phyloP scores from a whole-genome alignment of 2,888 invertebrate genomes.

The Chloromyia formosa region DNA sequence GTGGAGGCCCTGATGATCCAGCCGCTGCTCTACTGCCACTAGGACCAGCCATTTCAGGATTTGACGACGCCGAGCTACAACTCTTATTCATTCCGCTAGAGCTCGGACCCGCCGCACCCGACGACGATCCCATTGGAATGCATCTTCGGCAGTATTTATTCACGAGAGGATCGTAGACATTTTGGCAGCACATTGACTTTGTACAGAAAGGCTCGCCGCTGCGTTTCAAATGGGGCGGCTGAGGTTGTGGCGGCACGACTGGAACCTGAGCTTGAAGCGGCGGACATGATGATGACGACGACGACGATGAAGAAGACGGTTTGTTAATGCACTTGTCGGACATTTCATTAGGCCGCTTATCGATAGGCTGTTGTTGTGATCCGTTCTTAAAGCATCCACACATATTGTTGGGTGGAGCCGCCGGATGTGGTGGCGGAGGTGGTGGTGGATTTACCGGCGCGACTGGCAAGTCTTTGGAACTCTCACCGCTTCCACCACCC shows the following conservation, averaged over 20 bases:
- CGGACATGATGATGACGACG: neutral
- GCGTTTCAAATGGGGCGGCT: neutral
- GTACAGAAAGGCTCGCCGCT: slow-evolving; percentile 15
- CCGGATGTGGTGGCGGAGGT: neutral
- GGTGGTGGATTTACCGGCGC: neutral
- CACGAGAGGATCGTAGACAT: slow-evolving; percentile 22
- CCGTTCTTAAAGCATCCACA: slow-evolving; percentile 31
- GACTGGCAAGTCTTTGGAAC: slow-evolving; percentile 19
- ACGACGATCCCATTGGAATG: neutral
- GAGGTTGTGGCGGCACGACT: neutral
- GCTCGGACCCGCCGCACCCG: neutral
- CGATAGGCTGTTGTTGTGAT: neutral
- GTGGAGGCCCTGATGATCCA: too few species aligned
- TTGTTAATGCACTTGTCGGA: slow-evolving; percentile 30
- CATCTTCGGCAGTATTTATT: slow-evolving; percentile 32
- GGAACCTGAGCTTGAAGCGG: slow-evolving; percentile 2
- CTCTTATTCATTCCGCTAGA: neutral
- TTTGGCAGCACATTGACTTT: slow-evolving; percentile 35
- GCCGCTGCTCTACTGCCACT: neutral
- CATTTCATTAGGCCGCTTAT: slow-evolving; percentile 36
- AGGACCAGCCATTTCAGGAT: neutral
- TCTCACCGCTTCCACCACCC: neutral
- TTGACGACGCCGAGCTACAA: neutral
- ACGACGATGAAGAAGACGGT: neutral
- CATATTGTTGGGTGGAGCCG: slow-evolving; percentile 1